These are phyloP conservation scores for Microcebus griseorufus DNA, from an alignment of 2,113 vertebrate species.

Conservation along the genomic window DNA sequence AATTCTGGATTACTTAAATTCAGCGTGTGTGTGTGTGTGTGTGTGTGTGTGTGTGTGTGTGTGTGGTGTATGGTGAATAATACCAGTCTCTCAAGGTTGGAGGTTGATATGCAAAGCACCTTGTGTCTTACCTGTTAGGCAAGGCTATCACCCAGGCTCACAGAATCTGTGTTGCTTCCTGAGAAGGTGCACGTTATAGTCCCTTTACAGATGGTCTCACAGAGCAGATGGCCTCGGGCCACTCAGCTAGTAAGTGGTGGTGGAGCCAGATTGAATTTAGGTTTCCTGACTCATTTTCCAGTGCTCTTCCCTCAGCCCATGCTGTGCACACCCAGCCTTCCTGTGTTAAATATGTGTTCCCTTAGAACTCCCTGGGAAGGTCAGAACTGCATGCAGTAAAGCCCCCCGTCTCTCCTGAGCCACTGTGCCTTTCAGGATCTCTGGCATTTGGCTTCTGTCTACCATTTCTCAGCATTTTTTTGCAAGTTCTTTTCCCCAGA, in stretches of 20 bases:
- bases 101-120: background rate
- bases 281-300: background rate
- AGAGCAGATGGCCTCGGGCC: slow-evolving; percentile 10
- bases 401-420: background rate
- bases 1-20: background rate
- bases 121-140: background rate
- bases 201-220: background rate
- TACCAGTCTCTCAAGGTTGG: slow-evolving; percentile 6
- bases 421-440: background rate
- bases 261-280: background rate
- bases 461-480: background rate
- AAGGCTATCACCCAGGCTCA: background rate
- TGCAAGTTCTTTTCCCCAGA: background rate
- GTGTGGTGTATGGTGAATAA: background rate
- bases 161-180: background rate
- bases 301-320: background rate
- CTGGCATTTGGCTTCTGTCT: background rate
- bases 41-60: background rate
- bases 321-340: background rate
- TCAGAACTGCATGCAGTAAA: background rate
- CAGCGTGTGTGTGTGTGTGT: background rate
- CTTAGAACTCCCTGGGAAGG: background rate
- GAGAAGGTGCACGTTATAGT: background rate
- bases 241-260: background rate
- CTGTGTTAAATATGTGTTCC: background rate